phyloP scores from a whole-genome alignment of 2,888 invertebrate genomes.

The Cistogaster globosa region DNA sequence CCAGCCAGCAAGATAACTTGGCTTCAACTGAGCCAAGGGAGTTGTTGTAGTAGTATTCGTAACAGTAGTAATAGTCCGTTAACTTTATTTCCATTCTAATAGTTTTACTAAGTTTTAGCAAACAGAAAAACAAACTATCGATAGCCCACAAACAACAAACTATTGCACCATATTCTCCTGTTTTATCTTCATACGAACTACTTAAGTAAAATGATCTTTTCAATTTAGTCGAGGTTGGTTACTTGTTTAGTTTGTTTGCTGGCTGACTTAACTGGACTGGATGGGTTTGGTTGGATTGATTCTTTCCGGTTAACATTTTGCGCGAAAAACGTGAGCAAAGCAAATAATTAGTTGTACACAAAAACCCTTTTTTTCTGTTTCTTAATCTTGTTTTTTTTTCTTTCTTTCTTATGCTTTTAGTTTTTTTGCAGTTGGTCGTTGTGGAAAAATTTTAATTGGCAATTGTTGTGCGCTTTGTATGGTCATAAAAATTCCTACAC shows the following conservation, averaged over 20 bases:
- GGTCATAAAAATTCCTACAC: constrained; percentile 79
- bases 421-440: constrained; percentile 70
- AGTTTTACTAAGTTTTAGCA: no score
- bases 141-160: constrained; percentile 6
- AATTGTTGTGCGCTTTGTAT: constrained; percentile 79
- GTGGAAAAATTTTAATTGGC: constrained; percentile 80
- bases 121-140: constrained; percentile 44
- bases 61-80: constrained; percentile 28
- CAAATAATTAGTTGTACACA: constrained; percentile 80
- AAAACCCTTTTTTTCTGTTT: constrained; percentile 75
- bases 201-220: constrained; percentile 58
- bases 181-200: constrained; percentile 13
- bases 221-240: constrained; percentile 58
- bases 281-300: constrained; percentile 74
- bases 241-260: constrained; percentile 20
- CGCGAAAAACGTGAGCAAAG: constrained; percentile 78
- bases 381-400: constrained; percentile 26
- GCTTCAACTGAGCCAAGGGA: constrained; percentile 50
- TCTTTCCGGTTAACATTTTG: constrained; percentile 76
- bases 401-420: constrained; percentile 35
- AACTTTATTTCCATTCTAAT: constrained; percentile 69
- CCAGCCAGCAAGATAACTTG: constrained; percentile 5
- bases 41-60: constrained; percentile 36
- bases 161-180: constrained; percentile 14
- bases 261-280: constrained; percentile 36